phyloP scores from a whole-genome alignment of 2,113 vertebrate genomes.

The Oryzias celebensis region DNA sequence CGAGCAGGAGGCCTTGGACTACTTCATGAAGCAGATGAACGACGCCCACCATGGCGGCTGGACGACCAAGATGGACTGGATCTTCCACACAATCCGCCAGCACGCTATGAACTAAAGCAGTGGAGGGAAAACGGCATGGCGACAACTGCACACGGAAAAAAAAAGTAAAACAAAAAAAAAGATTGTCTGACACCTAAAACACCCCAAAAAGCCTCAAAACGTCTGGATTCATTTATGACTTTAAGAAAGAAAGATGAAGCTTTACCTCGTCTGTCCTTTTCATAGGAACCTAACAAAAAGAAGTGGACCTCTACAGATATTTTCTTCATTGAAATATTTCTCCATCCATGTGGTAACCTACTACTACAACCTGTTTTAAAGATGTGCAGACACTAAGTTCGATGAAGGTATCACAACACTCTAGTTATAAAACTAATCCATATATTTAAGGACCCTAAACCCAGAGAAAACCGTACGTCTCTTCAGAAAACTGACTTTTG shows the following conservation, averaged over 20 bases:
- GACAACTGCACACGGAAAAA: slow-evolving; percentile 16
- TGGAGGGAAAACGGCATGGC: background rate
- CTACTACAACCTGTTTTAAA: slow-evolving; percentile 52
- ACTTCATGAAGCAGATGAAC: slow-evolving; percentile 99
- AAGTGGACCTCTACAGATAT: slow-evolving; percentile 20
- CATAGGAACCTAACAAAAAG: slow-evolving; percentile 35
- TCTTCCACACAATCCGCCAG: slow-evolving; percentile 99
- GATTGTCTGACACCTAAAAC: slow-evolving; percentile 19
- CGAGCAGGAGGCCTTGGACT: slow-evolving; percentile 97
- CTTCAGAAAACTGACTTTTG: slow-evolving; percentile 33
- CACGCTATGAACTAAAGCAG: slow-evolving; percentile 87
- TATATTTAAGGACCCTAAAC: slow-evolving; percentile 20
- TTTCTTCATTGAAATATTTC: too few relatives aligned
- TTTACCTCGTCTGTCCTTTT: slow-evolving; percentile 28
- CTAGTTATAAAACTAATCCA: background rate
- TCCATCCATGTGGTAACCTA: background rate
- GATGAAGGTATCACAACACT: too few relatives aligned
- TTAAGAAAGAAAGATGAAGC: slow-evolving; percentile 19
- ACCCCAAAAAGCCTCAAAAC: background rate
- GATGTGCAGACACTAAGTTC: background rate
- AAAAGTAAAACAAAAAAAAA: slow-evolving; percentile 13
- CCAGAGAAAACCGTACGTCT: slow-evolving; percentile 5
- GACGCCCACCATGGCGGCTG: slow-evolving; percentile 98
- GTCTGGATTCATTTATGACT: slow-evolving; percentile 19
- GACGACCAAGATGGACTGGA: slow-evolving; percentile 99